A percentile compares a stretch with the other conserved stretches of the same genome.
Conservation (phyloP, 2,113 vertebrate genomes). For the Corythaeola cristata region DNA sequence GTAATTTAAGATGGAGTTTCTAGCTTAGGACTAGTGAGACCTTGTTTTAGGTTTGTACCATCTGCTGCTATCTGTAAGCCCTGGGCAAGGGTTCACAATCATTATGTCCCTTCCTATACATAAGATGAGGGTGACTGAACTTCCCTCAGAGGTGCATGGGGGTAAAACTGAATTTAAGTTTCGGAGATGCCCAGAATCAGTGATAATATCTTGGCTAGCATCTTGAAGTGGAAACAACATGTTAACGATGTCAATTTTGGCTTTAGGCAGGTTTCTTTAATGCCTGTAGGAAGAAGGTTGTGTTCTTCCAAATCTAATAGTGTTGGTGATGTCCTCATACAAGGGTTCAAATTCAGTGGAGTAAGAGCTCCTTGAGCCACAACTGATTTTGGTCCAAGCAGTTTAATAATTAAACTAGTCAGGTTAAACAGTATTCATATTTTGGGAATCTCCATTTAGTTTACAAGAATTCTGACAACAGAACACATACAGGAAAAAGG, state of each 20-base stretch:
- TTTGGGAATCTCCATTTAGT: background rate
- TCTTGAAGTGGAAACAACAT: background rate
- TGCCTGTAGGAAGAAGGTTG: background rate
- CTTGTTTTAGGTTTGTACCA: background rate
- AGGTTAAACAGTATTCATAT: conserved; percentile 24
- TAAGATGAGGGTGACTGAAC: background rate
- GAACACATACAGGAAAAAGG: background rate
- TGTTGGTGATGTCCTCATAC: background rate
- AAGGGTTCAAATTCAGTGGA: background rate
- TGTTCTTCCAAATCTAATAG: background rate
- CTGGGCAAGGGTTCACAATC: background rate
- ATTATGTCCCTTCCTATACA: accelerated
- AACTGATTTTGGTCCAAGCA: background rate
- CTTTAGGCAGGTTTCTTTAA: background rate
- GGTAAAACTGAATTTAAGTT: background rate
- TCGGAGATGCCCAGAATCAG: background rate
- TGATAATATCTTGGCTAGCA: background rate
- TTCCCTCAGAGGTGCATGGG: background rate
- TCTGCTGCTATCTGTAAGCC: accelerated
- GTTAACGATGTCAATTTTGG: background rate
- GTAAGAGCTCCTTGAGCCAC: background rate
- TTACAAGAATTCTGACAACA: conserved; percentile 34
- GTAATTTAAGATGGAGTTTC: background rate
- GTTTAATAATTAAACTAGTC: conserved; percentile 42
- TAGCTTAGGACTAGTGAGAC: background rate